Conservation (phyloP, 2,888 invertebrate genomes). For the Amblyjoppa fuscipennis region DNA sequence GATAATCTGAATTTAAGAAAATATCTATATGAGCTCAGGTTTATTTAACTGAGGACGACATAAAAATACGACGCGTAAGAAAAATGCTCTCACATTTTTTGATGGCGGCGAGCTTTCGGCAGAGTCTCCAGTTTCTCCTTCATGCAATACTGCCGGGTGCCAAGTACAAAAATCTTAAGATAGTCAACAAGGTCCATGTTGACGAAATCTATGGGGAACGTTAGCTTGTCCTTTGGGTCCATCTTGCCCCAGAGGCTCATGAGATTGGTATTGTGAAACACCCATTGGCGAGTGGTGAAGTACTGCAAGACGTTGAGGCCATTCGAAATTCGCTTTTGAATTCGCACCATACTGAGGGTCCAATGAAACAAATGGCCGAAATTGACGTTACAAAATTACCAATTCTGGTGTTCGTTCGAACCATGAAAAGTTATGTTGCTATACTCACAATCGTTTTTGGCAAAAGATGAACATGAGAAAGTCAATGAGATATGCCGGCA, state of each 20-base stretch:
- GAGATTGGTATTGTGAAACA: conserved; percentile 91
- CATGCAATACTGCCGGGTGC: conserved; percentile 93
- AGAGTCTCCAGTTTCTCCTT: conserved; percentile 93
- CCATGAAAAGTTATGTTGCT: too few relatives aligned
- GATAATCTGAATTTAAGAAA: too few relatives aligned
- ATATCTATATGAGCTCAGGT: too few relatives aligned
- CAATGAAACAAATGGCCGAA: conserved; percentile 35
- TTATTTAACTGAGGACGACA: conserved; percentile 9
- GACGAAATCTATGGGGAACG: conserved; percentile 86
- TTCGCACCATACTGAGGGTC: conserved; percentile 90
- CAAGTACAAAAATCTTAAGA: conserved; percentile 91
- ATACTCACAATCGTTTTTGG: conserved; percentile 94
- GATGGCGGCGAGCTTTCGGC: conserved; percentile 91
- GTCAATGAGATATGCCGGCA: conserved; percentile 94
- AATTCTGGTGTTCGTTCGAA: too few relatives aligned
- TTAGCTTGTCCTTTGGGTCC: conserved; percentile 86
- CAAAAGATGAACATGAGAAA: conserved; percentile 91
- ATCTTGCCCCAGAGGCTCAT: conserved; percentile 87
- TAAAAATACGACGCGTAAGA: not conserved
- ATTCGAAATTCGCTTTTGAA: conserved; percentile 91
- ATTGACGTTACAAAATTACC: not conserved
- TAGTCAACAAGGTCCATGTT: conserved; percentile 90
- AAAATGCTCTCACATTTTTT: conserved; percentile 89
- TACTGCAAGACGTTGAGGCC: conserved; percentile 94
- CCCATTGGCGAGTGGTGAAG: conserved; percentile 96